A percentile compares a stretch with the other conserved stretches of the same genome.
Evolutionary conservation across 2,888 invertebrate genomes (phyloP).

Genomic region (Steromphala cineraria): DNA sequence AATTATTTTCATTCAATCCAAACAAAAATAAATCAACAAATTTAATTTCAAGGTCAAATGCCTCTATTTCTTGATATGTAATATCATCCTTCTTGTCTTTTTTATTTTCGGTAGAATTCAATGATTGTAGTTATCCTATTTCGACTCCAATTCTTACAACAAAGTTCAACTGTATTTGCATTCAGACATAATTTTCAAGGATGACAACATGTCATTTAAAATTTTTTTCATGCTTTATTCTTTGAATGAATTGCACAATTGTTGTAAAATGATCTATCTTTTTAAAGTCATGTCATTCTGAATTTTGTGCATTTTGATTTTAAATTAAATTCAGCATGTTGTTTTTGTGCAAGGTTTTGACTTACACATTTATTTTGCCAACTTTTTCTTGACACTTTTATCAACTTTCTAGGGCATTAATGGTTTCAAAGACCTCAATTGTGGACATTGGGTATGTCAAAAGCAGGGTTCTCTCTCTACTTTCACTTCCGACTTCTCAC

Average conservation of each 20-base stretch:
- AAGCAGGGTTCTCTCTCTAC: background rate
- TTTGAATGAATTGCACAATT: background rate
- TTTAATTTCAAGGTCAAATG: no score
- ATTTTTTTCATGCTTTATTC: background rate
- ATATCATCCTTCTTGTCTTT: no score
- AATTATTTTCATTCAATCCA: no score
- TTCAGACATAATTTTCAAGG: no score
- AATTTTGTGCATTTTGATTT: background rate
- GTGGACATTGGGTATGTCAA: constrained; percentile 20
- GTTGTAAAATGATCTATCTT: background rate
- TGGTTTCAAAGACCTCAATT: constrained; percentile 20
- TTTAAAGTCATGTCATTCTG: background rate
- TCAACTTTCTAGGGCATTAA: constrained; percentile 10
- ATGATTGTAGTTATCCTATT: no score
- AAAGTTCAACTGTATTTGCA: no score
- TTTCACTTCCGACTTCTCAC: background rate
- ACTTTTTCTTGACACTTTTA: background rate
- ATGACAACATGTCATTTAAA: no score
- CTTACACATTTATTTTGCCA: background rate
- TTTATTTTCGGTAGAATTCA: no score
- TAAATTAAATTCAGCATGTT: background rate
- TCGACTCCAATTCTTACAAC: no score
- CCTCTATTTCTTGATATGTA: no score
- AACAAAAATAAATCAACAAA: no score
- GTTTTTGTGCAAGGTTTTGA: background rate